Conservation (phyloP, 1,140 invertebrate species). For the Diploscapter pachys region DNA sequence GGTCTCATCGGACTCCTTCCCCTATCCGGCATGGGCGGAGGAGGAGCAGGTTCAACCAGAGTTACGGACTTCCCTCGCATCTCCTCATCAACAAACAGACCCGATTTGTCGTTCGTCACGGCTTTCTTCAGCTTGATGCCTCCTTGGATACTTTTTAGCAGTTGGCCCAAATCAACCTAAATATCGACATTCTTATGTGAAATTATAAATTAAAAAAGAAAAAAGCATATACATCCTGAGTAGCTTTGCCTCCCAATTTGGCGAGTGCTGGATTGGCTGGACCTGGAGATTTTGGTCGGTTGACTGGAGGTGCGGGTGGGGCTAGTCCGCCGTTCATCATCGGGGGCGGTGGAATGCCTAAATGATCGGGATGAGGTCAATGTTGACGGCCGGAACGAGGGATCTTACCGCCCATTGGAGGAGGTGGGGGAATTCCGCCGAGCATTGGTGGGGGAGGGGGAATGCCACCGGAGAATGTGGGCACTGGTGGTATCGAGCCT, state of each 20-base stretch:
- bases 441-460: constrained; percentile 10
- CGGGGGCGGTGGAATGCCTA: constrained; percentile 14
- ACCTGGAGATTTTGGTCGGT: too few relatives aligned
- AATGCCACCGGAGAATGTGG: too few relatives aligned
- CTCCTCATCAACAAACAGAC: constrained; percentile 29
- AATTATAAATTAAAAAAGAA: neutral
- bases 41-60: constrained; percentile 16
- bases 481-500: too few relatives aligned
- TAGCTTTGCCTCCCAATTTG: constrained; percentile 25
- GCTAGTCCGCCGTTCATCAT: neutral
- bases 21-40: constrained; percentile 5
- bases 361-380: constrained; percentile 18
- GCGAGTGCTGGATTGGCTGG: constrained; percentile 16
- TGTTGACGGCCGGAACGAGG: constrained; percentile 1
- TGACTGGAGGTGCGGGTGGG: too few relatives aligned
- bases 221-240: neutral
- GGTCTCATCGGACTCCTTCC: neutral
- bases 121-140: constrained; percentile 25
- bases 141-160: constrained; percentile 15
- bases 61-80: constrained; percentile 17
- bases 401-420: neutral
- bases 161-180: neutral
- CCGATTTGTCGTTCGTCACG: constrained; percentile 26
- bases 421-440: constrained; percentile 9
- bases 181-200: neutral